phyloP scores from a whole-genome alignment of 2,888 invertebrate species.

The Clunio marinus region DNA sequence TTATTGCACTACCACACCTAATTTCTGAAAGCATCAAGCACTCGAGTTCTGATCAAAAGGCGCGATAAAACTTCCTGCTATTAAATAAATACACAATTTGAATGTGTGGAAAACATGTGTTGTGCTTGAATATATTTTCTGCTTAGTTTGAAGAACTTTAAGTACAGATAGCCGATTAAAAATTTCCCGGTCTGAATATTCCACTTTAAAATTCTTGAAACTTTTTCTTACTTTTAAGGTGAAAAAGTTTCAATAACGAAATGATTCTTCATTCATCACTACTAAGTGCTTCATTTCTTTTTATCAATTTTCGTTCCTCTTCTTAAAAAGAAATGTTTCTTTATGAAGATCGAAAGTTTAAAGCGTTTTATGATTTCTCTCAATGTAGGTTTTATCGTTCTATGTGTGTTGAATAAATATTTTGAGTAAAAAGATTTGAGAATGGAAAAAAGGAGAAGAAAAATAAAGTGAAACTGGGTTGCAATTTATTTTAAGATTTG shows the following conservation, averaged over 20 bases:
- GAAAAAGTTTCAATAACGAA: constrained; percentile 3
- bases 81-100: neutral
- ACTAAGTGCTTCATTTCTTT: constrained; percentile 8
- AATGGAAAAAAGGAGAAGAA: neutral
- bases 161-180: too few species aligned
- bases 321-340: neutral
- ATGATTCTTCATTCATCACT: constrained; percentile 18
- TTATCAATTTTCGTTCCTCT: neutral
- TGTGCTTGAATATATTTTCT: neutral
- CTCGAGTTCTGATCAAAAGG: constrained; percentile 25
- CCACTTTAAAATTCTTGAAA: too few species aligned
- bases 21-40: constrained; percentile 23
- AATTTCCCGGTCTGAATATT: too few species aligned
- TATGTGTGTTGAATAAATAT: constrained; percentile 38
- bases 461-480: neutral
- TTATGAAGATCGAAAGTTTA: constrained; percentile 36
- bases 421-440: neutral
- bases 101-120: constrained; percentile 6
- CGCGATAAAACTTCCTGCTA: constrained; percentile 25
- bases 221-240: neutral
- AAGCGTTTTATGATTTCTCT: constrained; percentile 39
- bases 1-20: constrained; percentile 32
- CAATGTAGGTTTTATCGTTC: constrained; percentile 31
- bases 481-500: constrained; percentile 2
- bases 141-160: too few species aligned